Conservation (phyloP, 2,888 invertebrate species). For the Volucella bombylans region DNA sequence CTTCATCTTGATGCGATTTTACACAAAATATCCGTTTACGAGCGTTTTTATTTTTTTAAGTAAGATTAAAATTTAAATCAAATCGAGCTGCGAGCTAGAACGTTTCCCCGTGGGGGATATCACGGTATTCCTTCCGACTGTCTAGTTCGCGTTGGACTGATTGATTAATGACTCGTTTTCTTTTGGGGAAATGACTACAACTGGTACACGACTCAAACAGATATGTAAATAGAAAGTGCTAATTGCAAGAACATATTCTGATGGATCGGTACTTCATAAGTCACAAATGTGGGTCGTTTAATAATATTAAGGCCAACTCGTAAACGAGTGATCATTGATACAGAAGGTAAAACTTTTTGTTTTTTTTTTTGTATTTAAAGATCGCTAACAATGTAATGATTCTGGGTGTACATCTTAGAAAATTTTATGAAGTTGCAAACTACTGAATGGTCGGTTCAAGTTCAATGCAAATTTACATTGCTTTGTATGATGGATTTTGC, state of each 20-base stretch:
- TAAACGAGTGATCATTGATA: conserved; percentile 7
- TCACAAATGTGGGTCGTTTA: conserved; percentile 47
- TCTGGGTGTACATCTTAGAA: no score
- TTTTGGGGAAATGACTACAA: conserved; percentile 37
- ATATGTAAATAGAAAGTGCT: conserved; percentile 65
- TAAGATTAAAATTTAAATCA: background rate
- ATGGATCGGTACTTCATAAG: background rate
- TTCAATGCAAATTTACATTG: no score
- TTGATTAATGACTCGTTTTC: conserved; percentile 41
- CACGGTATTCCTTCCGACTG: conserved; percentile 24
- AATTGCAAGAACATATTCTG: conserved; percentile 58
- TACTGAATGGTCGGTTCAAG: no score
- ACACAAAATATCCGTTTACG: conserved; percentile 1
- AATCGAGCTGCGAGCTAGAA: background rate
- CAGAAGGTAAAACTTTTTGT: conserved; percentile 2
- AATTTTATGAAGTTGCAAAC: no score
- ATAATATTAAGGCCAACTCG: conserved; percentile 2
- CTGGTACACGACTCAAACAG: conserved; percentile 32
- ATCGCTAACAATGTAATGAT: background rate
- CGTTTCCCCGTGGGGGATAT: conserved; percentile 4
- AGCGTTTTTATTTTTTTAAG: background rate
- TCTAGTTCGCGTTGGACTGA: conserved; percentile 49
- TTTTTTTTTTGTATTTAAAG: background rate
- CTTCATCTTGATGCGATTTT: conserved; percentile 32
- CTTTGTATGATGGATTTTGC: no score